These are phyloP conservation scores for Hippocampus mohnikei DNA, from an alignment of 2,113 vertebrate species.

Conservation along the genomic window DNA sequence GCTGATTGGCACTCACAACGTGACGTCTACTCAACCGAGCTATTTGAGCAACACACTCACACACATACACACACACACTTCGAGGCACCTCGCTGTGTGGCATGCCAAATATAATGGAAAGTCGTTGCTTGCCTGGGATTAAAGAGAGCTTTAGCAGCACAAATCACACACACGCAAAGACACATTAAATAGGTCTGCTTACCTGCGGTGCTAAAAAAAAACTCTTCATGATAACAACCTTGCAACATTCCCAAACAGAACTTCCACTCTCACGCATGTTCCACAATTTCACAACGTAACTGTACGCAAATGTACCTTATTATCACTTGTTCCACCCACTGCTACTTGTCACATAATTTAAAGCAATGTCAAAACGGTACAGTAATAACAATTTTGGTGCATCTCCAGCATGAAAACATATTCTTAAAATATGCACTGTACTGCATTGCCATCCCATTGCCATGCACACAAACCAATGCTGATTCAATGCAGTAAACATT, in stretches of 20 bases:
- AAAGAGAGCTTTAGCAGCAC: not conserved
- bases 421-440: not conserved
- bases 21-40: conserved; percentile 2
- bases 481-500: not conserved
- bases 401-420: not conserved
- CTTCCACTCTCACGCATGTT: not conserved
- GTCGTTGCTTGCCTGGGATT: not conserved
- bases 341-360: not conserved
- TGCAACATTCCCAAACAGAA: not conserved
- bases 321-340: not conserved
- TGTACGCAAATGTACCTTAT: not conserved
- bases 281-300: not conserved
- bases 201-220: not conserved
- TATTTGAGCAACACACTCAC: not conserved
- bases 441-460: no score
- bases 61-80: not conserved
- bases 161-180: not conserved
- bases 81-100: not conserved
- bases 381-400: not conserved
- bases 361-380: not conserved
- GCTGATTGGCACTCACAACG: conserved; percentile 13
- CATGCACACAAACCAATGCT: no score
- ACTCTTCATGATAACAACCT: not conserved
- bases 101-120: not conserved
- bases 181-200: not conserved